These are phyloP conservation scores for Mesoclemmys tuberculata DNA, from an alignment of 2,113 vertebrate genomes.

Conservation along the genomic window DNA sequence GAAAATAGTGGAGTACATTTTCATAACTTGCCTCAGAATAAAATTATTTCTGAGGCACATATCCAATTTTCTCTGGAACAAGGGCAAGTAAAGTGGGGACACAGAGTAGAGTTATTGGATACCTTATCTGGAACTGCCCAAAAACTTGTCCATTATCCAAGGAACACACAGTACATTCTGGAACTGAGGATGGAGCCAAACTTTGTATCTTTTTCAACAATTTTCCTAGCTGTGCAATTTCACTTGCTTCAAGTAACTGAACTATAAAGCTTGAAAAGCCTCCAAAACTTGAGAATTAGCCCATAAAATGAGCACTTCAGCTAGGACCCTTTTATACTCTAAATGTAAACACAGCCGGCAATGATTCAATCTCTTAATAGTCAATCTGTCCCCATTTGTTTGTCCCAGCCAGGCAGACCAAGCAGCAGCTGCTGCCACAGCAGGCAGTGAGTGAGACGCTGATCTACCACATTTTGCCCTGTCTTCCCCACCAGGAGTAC, in stretches of 20 bases:
- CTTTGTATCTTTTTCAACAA: conserved; percentile 59
- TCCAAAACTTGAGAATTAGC: conserved; percentile 16
- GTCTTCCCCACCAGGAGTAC: background rate
- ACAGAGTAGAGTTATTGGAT: conserved; percentile 78
- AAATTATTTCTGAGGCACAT: conserved; percentile 80
- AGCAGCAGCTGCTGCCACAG: background rate
- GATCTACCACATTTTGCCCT: no score
- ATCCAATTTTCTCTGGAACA: conserved; percentile 79
- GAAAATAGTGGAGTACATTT: conserved; percentile 74
- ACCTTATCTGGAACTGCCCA: conserved; percentile 82
- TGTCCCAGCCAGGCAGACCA: background rate
- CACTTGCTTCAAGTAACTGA: conserved; percentile 48
- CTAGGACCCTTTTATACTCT: background rate
- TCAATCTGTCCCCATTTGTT: background rate
- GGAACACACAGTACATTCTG: conserved; percentile 82
- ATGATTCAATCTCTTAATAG: background rate
- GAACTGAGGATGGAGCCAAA: conserved; percentile 71
- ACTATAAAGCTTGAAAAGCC: conserved; percentile 52
- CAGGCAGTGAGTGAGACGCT: no score
- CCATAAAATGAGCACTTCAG: conserved; percentile 18
- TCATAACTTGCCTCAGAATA: conserved; percentile 82
- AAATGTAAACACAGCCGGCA: background rate
- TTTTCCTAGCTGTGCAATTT: conserved; percentile 60
- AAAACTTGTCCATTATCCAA: conserved; percentile 75
- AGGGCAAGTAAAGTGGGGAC: conserved; percentile 77